These are phyloP conservation scores for Plemyria rubiginata DNA, from an alignment of 2,888 invertebrate species.

Conservation along the genomic window DNA sequence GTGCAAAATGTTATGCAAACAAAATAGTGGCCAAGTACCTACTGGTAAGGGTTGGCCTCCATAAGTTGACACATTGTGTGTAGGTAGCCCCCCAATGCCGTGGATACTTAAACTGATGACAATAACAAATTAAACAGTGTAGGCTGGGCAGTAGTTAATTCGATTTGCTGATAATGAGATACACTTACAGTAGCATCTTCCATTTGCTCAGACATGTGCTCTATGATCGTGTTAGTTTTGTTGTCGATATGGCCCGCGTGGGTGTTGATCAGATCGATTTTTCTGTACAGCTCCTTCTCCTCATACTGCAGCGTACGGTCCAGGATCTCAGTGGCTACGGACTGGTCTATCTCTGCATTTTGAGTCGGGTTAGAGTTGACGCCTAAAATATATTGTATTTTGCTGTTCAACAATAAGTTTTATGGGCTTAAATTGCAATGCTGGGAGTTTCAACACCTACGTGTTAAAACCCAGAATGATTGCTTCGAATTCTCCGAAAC, in stretches of 20 bases:
- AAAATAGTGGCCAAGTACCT: no score
- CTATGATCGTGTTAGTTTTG: conserved; percentile 73
- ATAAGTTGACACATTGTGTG: no score
- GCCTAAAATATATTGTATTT: conserved; percentile 49
- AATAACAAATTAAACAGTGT: no score
- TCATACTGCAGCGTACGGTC: conserved; percentile 65
- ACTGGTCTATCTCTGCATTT: conserved; percentile 67
- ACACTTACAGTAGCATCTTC: conserved; percentile 64
- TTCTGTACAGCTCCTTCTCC: conserved; percentile 63
- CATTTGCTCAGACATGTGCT: conserved; percentile 67
- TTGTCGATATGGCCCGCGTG: conserved; percentile 74
- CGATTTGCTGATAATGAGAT: neutral
- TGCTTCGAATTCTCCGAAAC: no score
- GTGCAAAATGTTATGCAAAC: no score
- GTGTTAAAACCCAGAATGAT: no score
- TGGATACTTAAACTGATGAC: neutral
- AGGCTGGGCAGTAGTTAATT: no score
- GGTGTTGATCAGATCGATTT: conserved; percentile 62
- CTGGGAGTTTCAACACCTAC: neutral
- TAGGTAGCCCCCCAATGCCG: no score
- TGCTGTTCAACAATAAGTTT: neutral
- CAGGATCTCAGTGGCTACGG: conserved; percentile 69
- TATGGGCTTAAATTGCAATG: no score
- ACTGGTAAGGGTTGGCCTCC: no score
- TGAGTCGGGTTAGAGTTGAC: conserved; percentile 60